phyloP scores from a whole-genome alignment of 64 coral and sea anemone genomes.

The Acropora tenuis region DNA sequence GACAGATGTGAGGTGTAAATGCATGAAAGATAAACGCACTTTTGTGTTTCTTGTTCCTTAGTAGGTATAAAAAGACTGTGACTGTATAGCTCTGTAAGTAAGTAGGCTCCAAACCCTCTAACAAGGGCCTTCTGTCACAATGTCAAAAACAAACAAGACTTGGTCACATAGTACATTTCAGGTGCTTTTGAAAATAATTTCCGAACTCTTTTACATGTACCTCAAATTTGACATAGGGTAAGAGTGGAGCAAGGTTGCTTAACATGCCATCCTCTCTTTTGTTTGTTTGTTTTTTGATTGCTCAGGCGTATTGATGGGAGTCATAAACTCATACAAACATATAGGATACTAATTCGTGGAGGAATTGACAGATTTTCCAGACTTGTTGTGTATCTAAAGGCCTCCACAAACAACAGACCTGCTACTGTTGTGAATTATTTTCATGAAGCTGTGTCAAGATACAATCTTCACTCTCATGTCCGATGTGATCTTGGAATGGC shows the following conservation, averaged over 20 bases:
- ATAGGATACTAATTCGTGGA: background rate
- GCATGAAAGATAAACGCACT: constrained; percentile 8
- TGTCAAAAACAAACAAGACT: constrained; percentile 27
- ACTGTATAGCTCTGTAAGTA: constrained; percentile 24
- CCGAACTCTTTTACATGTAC: constrained; percentile 30
- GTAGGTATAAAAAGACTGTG: constrained; percentile 13
- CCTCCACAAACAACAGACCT: background rate
- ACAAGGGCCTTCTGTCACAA: constrained; percentile 26
- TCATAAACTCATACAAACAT: background rate
- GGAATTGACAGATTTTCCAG: background rate
- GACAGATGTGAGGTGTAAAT: background rate
- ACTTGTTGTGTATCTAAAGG: background rate
- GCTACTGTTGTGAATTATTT: background rate
- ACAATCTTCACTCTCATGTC: background rate
- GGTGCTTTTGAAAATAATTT: constrained; percentile 8
- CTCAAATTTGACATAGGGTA: constrained; percentile 29
- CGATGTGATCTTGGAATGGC: background rate
- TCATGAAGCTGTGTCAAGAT: background rate
- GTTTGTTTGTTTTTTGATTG: background rate
- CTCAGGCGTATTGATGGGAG: background rate
- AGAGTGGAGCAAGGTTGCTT: constrained; percentile 22
- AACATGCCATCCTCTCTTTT: constrained; percentile 19
- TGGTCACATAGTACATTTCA: constrained; percentile 10
- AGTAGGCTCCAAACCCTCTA: constrained; percentile 19
- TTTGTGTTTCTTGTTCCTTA: constrained; percentile 17